Conservation (phyloP, 2,888 invertebrate genomes). For the Selenia dentaria region DNA sequence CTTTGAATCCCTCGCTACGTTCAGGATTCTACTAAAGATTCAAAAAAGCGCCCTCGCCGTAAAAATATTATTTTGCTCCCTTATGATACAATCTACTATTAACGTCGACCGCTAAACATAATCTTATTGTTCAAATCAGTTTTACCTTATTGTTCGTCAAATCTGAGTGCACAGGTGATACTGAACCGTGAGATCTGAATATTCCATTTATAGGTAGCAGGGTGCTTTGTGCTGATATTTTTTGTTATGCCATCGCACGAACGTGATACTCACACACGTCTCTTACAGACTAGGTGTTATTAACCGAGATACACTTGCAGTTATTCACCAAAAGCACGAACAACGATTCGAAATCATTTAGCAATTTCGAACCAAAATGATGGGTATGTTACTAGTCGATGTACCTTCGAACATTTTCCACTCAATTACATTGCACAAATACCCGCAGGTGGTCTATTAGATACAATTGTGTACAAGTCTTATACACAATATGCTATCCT, state of each 20-base stretch:
- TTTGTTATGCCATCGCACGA: conserved; percentile 72
- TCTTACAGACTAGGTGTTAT: conserved; percentile 58
- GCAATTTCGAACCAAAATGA: conserved; percentile 65
- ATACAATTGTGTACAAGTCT: conserved; percentile 18
- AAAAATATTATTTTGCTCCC: no score
- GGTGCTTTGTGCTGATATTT: conserved; percentile 69
- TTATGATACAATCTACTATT: no score
- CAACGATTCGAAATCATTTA: conserved; percentile 56
- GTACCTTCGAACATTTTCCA: conserved; percentile 50
- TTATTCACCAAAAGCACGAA: conserved; percentile 57
- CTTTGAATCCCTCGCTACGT: no score
- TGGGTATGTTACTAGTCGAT: conserved; percentile 49
- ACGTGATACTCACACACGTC: conserved; percentile 71
- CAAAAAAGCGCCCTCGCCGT: no score
- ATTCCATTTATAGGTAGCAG: conserved; percentile 76
- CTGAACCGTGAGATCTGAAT: conserved; percentile 70
- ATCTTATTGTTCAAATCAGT: no score
- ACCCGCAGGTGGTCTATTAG: conserved; percentile 45
- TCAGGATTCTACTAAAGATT: no score
- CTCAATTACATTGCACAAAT: conserved; percentile 59
- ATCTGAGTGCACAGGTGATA: conserved; percentile 61
- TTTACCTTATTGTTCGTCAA: conserved; percentile 38
- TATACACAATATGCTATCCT: conserved; percentile 20
- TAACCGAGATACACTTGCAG: conserved; percentile 54
- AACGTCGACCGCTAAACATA: no score